Percentiles rank a stretch among this genome's conserved stretches.
Conservation (phyloP, 1,140 invertebrate species). For the Spodoptera litura region DNA sequence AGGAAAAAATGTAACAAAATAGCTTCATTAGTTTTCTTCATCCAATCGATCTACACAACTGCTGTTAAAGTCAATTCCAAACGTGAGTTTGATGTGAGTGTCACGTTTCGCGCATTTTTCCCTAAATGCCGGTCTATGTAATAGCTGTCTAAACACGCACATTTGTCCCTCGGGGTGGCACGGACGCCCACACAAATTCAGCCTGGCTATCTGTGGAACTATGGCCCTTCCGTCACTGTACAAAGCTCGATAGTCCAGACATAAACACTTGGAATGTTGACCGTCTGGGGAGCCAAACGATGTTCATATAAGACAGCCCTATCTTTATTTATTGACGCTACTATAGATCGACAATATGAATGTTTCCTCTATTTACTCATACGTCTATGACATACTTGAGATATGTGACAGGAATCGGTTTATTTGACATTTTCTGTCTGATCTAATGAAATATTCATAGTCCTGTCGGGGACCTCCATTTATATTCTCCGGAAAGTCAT, state of each 20-base stretch:
- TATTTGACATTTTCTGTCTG: constrained; percentile 14
- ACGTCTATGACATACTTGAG: constrained; percentile 19
- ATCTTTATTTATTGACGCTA: constrained; percentile 49
- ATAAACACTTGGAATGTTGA: constrained; percentile 40
- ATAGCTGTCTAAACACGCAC: constrained; percentile 24
- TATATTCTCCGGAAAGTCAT: neutral
- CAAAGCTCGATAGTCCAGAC: constrained; percentile 25
- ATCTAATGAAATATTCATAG: constrained; percentile 19
- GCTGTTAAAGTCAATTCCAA: constrained; percentile 2
- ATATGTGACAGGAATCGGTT: constrained; percentile 30
- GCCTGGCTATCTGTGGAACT: constrained; percentile 5
- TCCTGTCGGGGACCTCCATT: constrained; percentile 1
- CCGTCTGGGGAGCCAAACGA: constrained; percentile 23
- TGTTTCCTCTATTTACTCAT: constrained; percentile 46
- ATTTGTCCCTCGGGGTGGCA: constrained; percentile 36
- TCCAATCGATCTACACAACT: neutral
- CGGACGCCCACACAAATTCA: constrained; percentile 13
- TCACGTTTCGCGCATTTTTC: constrained; percentile 38
- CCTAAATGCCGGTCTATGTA: constrained; percentile 23
- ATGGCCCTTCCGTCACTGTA: constrained; percentile 3
- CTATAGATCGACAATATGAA: constrained; percentile 39
- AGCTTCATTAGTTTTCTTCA: neutral
- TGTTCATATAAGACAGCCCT: constrained; percentile 19
- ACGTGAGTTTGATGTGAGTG: constrained; percentile 40
- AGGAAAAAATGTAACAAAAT: neutral